Base-by-base conservation (phyloP, 2,888 invertebrate species). In the Philhelius pedissequus region DNA sequence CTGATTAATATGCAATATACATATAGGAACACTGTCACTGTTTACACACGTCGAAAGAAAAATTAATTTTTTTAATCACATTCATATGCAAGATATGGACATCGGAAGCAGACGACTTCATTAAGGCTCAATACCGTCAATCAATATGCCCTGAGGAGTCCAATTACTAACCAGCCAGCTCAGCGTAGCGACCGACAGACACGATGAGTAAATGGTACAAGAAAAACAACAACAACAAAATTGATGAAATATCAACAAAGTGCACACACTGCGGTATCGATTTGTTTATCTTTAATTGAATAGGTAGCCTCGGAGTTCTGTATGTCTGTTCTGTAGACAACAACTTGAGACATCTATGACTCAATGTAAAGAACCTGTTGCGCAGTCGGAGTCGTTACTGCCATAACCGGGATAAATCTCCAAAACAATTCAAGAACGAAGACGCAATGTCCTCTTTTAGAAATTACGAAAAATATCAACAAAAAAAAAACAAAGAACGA, bases 281-380 rank as follows among this genome's bases (percentile, higher is more conserved):
- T 70, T 78, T 83, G 74, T 83, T 83, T 83, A 69, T 69, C 64
- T 83, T 20, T 7, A 62, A 73, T 78, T 69, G 40, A 74, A 45
- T 56, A 45, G 54, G 45, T 58, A 54, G 64, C 64, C 70, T 13
- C 40, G 38, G 22, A 32, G 56, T 22, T 20, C 58, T 15, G 7
- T 56, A n/a, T n/a, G 38, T 5, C 1, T 56, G 20, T 56, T 0
- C n/a, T 56, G 15, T 58, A 40, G 60, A 9, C 18, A 43, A 27
- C 25, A 52, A 50, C 52, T 52, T 15, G 15, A 30, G 27, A 15
- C 25, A 62, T n/a, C 66, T 66, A 66, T 66, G 50, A 66, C 45
- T 66, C 66, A 66, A 50, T 48, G 66, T 32, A 50, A 18, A 62
- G 43, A 62, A 62, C 62, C 62, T 62, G 62, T 62, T 43, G 62